phyloP scores from a whole-genome alignment of 2,113 vertebrate genomes.

The Pitta sordida region DNA sequence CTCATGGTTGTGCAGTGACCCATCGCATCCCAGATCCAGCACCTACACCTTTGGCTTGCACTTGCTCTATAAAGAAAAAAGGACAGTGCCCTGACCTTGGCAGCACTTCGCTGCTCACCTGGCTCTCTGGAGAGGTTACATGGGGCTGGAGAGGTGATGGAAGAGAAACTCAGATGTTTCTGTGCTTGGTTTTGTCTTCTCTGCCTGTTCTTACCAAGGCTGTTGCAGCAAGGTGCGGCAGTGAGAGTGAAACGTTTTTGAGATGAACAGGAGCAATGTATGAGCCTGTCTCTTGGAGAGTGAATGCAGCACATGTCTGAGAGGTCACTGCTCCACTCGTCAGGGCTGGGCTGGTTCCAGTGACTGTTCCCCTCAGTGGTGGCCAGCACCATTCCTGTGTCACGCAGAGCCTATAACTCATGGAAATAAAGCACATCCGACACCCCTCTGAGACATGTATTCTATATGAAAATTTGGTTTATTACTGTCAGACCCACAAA shows the following conservation, averaged over 20 bases:
- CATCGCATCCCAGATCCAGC: not conserved
- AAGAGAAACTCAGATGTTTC: rapidly evolving
- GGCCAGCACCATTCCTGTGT: slow-evolving; percentile 40
- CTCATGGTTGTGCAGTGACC: not conserved
- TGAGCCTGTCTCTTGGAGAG: not conserved
- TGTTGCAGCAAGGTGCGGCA: not conserved
- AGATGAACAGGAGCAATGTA: not conserved
- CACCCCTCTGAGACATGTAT: slow-evolving; percentile 75
- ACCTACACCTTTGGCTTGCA: not conserved
- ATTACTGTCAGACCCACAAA: slow-evolving; percentile 79
- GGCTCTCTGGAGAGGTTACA: not conserved
- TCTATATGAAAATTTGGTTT: slow-evolving; percentile 85
- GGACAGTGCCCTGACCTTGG: not conserved
- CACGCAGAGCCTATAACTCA: slow-evolving; percentile 72
- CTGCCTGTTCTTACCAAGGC: not conserved
- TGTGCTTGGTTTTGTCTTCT: not conserved
- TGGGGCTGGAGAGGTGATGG: rapidly evolving
- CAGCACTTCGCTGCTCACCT: not conserved
- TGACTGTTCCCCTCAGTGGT: slow-evolving; percentile 22
- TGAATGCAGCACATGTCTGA: not conserved
- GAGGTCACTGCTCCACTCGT: not conserved
- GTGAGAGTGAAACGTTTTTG: not conserved
- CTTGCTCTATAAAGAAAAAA: not conserved
- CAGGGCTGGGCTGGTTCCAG: not conserved
- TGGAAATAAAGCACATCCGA: slow-evolving; percentile 73